Conservation (phyloP, 2,113 vertebrate genomes). For the Anguilla japonica region DNA sequence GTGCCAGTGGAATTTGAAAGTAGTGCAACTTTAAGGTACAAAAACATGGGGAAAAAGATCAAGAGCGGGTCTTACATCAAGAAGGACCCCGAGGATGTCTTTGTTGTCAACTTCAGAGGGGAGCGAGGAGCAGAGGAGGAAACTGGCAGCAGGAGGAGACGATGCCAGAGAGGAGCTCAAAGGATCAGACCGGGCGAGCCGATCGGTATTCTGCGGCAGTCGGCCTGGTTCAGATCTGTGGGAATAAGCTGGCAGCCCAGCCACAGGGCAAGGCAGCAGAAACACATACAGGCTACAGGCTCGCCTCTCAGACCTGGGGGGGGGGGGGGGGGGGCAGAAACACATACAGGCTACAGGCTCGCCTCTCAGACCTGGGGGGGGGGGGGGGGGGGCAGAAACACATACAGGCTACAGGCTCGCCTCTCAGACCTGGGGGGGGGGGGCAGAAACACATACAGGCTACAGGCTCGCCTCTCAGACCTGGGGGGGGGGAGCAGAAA, state of each 20-base stretch:
- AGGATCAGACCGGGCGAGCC: slow-evolving; percentile 98
- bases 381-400: slow-evolving; percentile 82
- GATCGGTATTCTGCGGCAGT: slow-evolving; percentile 99
- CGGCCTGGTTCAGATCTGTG: slow-evolving; percentile 99
- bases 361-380: no score
- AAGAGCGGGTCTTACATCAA: slow-evolving; percentile 99
- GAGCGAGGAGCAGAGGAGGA: slow-evolving; percentile 99
- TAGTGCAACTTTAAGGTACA: slow-evolving; percentile 97
- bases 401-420: slow-evolving; percentile 86
- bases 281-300: slow-evolving; percentile 90
- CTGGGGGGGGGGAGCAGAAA: slow-evolving; percentile 83
- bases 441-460: no score
- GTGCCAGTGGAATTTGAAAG: slow-evolving; percentile 99
- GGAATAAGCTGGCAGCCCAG: slow-evolving; percentile 99
- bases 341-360: no score
- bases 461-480: no score
- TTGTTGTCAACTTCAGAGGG: slow-evolving; percentile 99
- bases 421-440: slow-evolving; percentile 73
- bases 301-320: slow-evolving; percentile 78
- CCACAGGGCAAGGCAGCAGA: slow-evolving; percentile 99
- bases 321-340: slow-evolving; percentile 49
- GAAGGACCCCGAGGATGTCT: slow-evolving; percentile 99
- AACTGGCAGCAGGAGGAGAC: slow-evolving; percentile 99
- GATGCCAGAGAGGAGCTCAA: slow-evolving; percentile 99
- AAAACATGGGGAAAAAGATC: slow-evolving; percentile 89